phyloP scores from a whole-genome alignment of 35 echinoderm and acorn worm genomes.

The Hemicentrotus pulcherrimus region DNA sequence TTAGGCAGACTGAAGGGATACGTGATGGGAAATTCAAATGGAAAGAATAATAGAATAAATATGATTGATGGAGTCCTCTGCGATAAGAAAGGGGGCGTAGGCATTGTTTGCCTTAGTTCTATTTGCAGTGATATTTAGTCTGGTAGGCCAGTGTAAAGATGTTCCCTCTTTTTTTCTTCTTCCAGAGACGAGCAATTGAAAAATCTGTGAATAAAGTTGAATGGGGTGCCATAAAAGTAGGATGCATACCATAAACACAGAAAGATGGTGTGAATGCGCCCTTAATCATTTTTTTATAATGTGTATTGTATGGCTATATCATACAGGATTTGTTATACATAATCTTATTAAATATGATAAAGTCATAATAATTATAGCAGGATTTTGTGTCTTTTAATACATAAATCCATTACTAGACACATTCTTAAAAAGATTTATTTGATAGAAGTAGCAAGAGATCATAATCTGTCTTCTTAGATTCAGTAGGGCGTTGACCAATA shows the following conservation, averaged over 20 bases:
- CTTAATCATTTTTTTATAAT: background rate
- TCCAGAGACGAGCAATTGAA: background rate
- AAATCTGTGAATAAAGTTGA: slow-evolving; percentile 19
- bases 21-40: background rate
- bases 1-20: background rate
- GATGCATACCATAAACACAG: background rate
- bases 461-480: no score
- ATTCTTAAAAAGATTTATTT: no score
- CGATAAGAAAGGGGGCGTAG: slow-evolving; percentile 27
- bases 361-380: background rate
- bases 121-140: slow-evolving; percentile 24
- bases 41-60: slow-evolving; percentile 1
- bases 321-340: background rate
- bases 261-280: background rate
- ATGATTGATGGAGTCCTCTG: slow-evolving; percentile 20
- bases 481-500: no score
- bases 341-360: background rate
- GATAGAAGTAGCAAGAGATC: no score
- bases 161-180: background rate
- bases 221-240: background rate
- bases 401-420: background rate
- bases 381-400: background rate
- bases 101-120: background rate
- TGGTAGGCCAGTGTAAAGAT: background rate
- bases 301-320: background rate